Base-by-base conservation (phyloP, 2,113 vertebrate species). In the Promerops cafer region DNA sequence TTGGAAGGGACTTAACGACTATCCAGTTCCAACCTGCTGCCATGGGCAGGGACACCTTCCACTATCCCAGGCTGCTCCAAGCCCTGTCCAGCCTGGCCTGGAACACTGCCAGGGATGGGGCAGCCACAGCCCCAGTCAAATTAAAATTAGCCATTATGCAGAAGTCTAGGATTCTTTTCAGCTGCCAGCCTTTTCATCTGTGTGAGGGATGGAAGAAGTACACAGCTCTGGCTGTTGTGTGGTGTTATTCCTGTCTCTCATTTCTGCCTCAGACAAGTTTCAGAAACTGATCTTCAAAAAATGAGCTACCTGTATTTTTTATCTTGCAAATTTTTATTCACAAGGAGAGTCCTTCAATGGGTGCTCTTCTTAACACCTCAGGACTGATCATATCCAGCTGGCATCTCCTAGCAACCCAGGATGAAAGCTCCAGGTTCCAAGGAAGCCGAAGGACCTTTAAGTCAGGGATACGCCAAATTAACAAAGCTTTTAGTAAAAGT, bases 41-140 rank as follows among this genome's bases (percentile, higher is more conserved):
- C 22, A 33, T 8, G 10, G 49, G 15, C 31, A 61, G 21, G 35
- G 26, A 42, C 18, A 33, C 0, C 4, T 61, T 54, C 54, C 7
- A 19, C 22, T 8, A 13, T 1, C 0, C 30, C n/a, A 69, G 47
- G 17, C 3, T 76, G 31, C 22, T 69, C 35, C 30, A 47, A 69
- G 14, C 7, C 26, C 15, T 1, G 0, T 33, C 47, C 63, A 33
- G 0, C 12, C 14, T 56, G 35, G 10, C 14, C n/a, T 49, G 31
- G 30, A 28, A 4, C 18, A 56, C 26, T 69, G 13, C 14, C 26
- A 33, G 21, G 31, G 21, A 37, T 49, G 54, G 4, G 8, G 4
- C 10, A 54, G 0, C 26, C n/a, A 49, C 47, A 47, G 16, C 8
- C 6, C 8, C 16, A 50, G 12, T 19, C 39, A 69, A 64, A 83